phyloP scores from a whole-genome alignment of 1,140 invertebrate species.

The Epicauta chinensis region DNA sequence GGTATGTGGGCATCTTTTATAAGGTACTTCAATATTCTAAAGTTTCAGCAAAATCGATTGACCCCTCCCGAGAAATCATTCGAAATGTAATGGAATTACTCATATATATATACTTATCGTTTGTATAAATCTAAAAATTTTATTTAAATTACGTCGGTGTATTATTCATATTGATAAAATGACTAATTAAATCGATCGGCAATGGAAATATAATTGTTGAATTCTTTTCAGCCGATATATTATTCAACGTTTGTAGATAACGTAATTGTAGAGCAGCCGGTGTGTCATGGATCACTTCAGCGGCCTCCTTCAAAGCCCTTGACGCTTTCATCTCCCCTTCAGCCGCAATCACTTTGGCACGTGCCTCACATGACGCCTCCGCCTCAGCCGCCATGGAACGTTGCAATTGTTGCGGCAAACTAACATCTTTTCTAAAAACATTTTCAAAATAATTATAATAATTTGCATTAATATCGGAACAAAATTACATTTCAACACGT shows the following conservation, averaged over 20 bases:
- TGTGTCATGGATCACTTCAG: conserved; percentile 78
- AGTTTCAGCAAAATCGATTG: no score
- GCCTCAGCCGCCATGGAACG: conserved; percentile 84
- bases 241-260: conserved; percentile 68
- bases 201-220: conserved; percentile 88
- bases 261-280: conserved; percentile 74
- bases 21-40: no score
- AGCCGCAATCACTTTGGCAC: conserved; percentile 72
- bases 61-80: no score
- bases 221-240: conserved; percentile 88
- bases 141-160: no score
- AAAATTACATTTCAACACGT: conserved; percentile 88
- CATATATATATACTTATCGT: no score
- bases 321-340: conserved; percentile 85
- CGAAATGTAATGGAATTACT: no score
- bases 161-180: conserved; percentile 19
- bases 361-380: conserved; percentile 69
- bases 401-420: conserved; percentile 76
- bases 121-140: no score
- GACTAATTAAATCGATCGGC: conserved; percentile 61
- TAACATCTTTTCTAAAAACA: conserved; percentile 74
- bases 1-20: no score
- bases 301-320: conserved; percentile 79
- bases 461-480: no score
- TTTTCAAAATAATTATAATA: background rate